Base-by-base conservation (phyloP, 2,888 invertebrate species). In the Sympetrum striolatum region DNA sequence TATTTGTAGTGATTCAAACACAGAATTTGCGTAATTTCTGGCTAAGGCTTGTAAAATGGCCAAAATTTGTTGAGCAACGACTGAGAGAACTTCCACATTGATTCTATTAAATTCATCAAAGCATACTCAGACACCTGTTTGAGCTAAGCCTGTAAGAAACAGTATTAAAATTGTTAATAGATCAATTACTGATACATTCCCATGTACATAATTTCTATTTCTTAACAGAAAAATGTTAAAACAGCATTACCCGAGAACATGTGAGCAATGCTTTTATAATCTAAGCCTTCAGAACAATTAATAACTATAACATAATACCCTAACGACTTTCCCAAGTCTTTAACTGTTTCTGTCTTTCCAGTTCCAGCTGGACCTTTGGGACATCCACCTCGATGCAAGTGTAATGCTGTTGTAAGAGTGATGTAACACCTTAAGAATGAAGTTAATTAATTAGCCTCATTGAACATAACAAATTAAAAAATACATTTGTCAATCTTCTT, bases 81-180 rank as follows among this genome's bases (percentile, higher is more conserved):
- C 98, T 0, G 98, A 98, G 92, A 98, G 94, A 91, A 98, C 98
- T 94, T 98, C 98, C 92, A 98, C 97, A 94, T 98, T 98, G 93
- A 97, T 98, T 91, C 98, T 96, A 93, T 98, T 98, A 94, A 98
- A 98, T 94, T 98, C 98, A 93, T 98, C 98, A 94, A 98, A 98
- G 93, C 98, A 98, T 2, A 98, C 98, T 98, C 98, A 98, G 35
- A 97, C 97, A 0, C 98, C 98, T 90, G 97, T 97, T 94, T 98
- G 97, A 0, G 97, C 95, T 31, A 97, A 95, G 1, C 97, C 97
- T 95, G 92, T 80, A 91, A 91, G 91, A 91, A 92, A 92, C 79
- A 39, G n/a, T 6, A 58, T 1, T 12, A 31, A 91, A 31, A 44
- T 44, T 44, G 44, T 44, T 44, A 10, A 44, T 22, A 90, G 37